Base-by-base conservation (phyloP, 2,888 invertebrate genomes). In the Stenoptilia bipunctidactyla region DNA sequence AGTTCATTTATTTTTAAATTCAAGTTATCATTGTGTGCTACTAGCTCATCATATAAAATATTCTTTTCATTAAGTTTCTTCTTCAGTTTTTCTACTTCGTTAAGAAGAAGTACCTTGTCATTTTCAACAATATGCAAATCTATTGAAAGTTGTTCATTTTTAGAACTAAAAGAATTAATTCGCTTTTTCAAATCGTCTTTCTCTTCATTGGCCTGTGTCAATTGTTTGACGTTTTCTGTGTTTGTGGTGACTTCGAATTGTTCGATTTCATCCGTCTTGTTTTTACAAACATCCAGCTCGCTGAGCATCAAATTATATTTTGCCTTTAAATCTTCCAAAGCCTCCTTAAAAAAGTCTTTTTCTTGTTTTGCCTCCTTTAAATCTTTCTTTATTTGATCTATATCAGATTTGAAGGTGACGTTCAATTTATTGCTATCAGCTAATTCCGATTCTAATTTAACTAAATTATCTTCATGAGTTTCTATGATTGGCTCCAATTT, bases 401-500 rank as follows among this genome's bases (percentile, higher is more conserved):
- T 85, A 66, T 88, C 87, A 37, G 86, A 83, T 55, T 88, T 87
- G 53, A 90, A 77, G 5, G 82, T 83, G 49, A 85, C 83, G 52
- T 88, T 89, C n/a, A 85, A 66, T 49, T 68, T 84, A 45, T 73
- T 86, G 35, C 82, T 85, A 53, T 88, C 87, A 38, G 91, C 91
- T 36, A 91, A 58, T 61, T 90, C 89, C 0, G 80, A 73, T 68
- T 91, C 90, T 50, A 91, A 59, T 51, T 88, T 84, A 0, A 85
- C 73, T 45, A 90, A 67, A 47, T 88, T 89, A 51, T 91, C 90
- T 71, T 91, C 91, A 53, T 90, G 90, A 1, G 88, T 86, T 72
- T 91, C 91, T 38, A 88, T 87, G 39, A 91, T 91, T 1, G 91
- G 90, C 62, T 90, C 88, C 48, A 91, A 66, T 50, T 89, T 89